Conservation (phyloP, 1,140 invertebrate species). For the Mercenaria mercenaria region DNA sequence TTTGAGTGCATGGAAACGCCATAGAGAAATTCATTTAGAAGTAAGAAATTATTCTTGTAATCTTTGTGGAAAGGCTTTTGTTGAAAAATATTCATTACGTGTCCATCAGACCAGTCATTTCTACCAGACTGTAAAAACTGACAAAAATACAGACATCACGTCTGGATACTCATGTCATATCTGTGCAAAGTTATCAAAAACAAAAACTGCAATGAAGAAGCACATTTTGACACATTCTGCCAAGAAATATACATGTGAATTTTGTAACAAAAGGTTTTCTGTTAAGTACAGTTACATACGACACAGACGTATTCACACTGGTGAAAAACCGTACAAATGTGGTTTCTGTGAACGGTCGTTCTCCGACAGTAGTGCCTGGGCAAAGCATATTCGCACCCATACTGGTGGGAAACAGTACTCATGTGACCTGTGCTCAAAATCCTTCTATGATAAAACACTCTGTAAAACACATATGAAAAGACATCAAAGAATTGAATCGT, state of each 20-base stretch:
- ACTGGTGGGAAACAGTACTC: conserved; percentile 61
- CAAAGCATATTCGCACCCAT: conserved; percentile 61
- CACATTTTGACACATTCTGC: conserved; percentile 61
- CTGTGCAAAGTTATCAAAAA: conserved; percentile 57
- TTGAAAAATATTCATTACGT: conserved; percentile 58
- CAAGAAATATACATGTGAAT: conserved; percentile 61
- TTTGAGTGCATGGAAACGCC: conserved; percentile 48
- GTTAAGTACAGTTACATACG: conserved; percentile 54
- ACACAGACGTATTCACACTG: conserved; percentile 64
- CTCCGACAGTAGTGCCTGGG: conserved; percentile 60
- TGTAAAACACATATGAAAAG: conserved; percentile 64
- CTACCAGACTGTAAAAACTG: conserved; percentile 32
- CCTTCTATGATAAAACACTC: conserved; percentile 60
- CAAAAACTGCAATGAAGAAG: conserved; percentile 62
- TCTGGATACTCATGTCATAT: conserved; percentile 53
- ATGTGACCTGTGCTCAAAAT: conserved; percentile 60
- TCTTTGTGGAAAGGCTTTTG: conserved; percentile 57
- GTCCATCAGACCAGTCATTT: conserved; percentile 64
- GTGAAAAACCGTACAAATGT: conserved; percentile 68
- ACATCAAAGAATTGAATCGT: not conserved
- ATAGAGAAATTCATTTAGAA: conserved; percentile 52
- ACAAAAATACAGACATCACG: conserved; percentile 36
- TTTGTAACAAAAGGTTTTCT: conserved; percentile 64
- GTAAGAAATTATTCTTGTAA: conserved; percentile 55
- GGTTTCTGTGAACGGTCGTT: conserved; percentile 50